Evolutionary conservation across 2,888 invertebrate species (phyloP).

Genomic region (Bedellia somnulentella): DNA sequence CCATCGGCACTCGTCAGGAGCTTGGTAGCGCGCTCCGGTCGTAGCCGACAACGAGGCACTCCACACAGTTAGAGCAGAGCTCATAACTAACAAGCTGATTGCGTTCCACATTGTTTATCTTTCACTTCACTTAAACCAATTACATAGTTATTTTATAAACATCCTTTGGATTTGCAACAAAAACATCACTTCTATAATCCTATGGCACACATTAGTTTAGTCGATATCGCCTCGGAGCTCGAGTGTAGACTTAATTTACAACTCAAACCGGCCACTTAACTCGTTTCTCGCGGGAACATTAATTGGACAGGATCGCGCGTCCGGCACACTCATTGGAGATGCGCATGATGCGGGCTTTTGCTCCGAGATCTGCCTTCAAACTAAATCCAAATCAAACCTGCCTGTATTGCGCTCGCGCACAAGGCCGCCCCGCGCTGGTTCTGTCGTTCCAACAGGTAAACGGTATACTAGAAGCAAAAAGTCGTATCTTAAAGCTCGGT

Average conservation of each 20-base stretch:
- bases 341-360: conserved; percentile 42
- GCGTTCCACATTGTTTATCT: conserved; percentile 38
- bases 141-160: conserved; percentile 52
- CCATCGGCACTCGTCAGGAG: conserved; percentile 82
- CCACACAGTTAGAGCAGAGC: conserved; percentile 36
- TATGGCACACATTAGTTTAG: conserved; percentile 30
- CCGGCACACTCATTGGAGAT: conserved; percentile 22
- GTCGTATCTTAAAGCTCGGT: conserved; percentile 31
- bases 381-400: conserved; percentile 50
- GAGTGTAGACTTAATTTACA: conserved; percentile 31
- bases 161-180: conserved; percentile 33
- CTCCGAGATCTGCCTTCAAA: conserved; percentile 54
- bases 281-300: conserved; percentile 55
- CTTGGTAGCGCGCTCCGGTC: conserved; percentile 69
- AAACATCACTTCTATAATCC: conserved; percentile 22
- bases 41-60: conserved; percentile 51
- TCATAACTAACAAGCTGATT: conserved; percentile 40
- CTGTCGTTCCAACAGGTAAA: conserved; percentile 65
- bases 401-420: conserved; percentile 57
- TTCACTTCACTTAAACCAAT: conserved; percentile 26
- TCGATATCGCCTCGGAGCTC: conserved; percentile 26
- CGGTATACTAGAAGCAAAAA: conserved; percentile 28
- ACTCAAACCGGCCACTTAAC: conserved; percentile 54
- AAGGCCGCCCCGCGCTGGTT: conserved; percentile 61
- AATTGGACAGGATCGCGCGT: conserved; percentile 53